A percentile compares a stretch with the other conserved stretches of the same genome.
phyloP scores from a whole-genome alignment of 2,888 invertebrate species.

The Cosmorhoe ocellata region DNA sequence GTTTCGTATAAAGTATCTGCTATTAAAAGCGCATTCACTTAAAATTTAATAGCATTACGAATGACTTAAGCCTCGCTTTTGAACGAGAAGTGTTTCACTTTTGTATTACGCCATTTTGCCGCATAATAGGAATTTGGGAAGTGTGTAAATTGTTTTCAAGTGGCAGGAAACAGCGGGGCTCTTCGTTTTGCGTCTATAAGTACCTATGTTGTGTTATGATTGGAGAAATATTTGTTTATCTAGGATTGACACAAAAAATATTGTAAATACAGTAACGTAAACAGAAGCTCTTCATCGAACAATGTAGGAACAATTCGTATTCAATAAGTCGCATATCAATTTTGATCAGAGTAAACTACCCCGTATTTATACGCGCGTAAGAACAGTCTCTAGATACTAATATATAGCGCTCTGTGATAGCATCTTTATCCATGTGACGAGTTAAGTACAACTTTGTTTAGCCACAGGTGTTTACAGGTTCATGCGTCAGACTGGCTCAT shows the following conservation, averaged over 20 bases:
- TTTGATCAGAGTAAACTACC: no score
- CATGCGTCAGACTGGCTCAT: conserved; percentile 5
- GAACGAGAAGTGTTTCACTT: conserved; percentile 37
- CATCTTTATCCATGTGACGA: conserved; percentile 20
- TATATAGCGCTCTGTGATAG: no score
- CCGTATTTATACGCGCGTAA: no score
- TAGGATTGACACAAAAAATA: no score
- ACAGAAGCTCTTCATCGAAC: no score
- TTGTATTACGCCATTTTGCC: conserved; percentile 24
- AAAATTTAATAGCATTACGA: conserved; percentile 49
- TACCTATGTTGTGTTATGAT: neutral
- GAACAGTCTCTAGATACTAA: no score
- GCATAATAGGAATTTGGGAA: conserved; percentile 21
- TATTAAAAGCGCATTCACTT: conserved; percentile 52
- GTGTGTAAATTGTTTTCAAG: conserved; percentile 32
- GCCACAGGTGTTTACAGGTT: conserved; percentile 41
- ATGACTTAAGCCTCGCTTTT: conserved; percentile 30
- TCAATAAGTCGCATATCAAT: no score
- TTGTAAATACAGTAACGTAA: no score
- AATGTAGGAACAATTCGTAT: no score
- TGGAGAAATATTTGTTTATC: neutral
- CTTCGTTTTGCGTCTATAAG: conserved; percentile 5
- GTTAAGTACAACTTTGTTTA: conserved; percentile 38
- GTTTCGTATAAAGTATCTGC: conserved; percentile 46
- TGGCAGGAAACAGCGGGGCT: conserved; percentile 18